Conservation (phyloP, 2,888 invertebrate species). For the Agonopterix subpropinquella region DNA sequence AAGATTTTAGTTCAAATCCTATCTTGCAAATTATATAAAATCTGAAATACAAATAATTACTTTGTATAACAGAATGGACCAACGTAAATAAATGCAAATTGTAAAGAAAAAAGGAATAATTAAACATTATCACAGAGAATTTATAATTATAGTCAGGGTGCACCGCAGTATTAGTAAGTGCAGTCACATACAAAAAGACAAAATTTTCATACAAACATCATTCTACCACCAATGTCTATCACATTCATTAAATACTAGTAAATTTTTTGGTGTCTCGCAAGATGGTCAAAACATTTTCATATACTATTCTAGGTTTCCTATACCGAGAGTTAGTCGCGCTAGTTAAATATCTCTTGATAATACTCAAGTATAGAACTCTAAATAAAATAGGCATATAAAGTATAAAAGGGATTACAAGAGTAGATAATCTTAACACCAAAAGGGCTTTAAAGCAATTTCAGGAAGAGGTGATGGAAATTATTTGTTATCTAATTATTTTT, state of each 20-base stretch:
- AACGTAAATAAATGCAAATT: constrained; percentile 22
- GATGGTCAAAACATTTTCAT: constrained; percentile 21
- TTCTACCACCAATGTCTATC: constrained; percentile 32
- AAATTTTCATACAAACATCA: constrained; percentile 21
- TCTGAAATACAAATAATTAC: no score
- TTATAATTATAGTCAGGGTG: constrained; percentile 39
- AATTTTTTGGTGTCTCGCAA: constrained; percentile 52
- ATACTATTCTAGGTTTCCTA: constrained; percentile 23
- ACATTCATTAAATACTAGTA: constrained; percentile 43
- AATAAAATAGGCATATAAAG: constrained; percentile 12
- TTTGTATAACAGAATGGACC: no score
- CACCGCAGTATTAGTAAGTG: constrained; percentile 35
- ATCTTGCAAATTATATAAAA: no score
- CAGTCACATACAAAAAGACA: constrained; percentile 29
- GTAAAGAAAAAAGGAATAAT: constrained; percentile 27
- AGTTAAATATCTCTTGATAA: constrained; percentile 8
- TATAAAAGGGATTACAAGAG: constrained; percentile 8
- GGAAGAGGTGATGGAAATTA: constrained; percentile 17
- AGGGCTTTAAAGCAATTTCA: constrained; percentile 33
- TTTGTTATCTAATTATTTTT: constrained; percentile 7
- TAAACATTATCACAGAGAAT: constrained; percentile 52
- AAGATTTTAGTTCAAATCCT: background rate
- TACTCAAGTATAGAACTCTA: constrained; percentile 17
- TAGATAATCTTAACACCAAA: constrained; percentile 3
- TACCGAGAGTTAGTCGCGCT: constrained; percentile 5